Evolutionary conservation across 2,888 invertebrate species (phyloP), one percentile per base, ranked within the genome.

Genomic region (Calliopum simillimum): DNA sequence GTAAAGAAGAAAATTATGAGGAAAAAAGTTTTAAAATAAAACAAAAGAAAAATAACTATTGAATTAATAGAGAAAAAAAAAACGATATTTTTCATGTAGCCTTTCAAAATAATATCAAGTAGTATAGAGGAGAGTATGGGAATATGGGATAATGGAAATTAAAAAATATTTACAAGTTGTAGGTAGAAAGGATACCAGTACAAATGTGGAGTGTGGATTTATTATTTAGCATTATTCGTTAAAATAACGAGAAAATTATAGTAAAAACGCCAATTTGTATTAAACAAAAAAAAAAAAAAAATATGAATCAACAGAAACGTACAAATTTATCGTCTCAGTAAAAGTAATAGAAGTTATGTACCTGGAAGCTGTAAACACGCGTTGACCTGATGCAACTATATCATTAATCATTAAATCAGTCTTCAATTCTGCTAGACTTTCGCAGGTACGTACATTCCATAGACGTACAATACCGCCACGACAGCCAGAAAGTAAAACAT

Each of bases 311-410:
- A n/a, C n/a, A n/a, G n/a, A n/a, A n/a, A n/a, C n/a, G n/a, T n/a
- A 33, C 33, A 33, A 33, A 8, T 33, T 33, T 33, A 33, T 33
- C 33, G 33, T 8, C 33, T 33, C 8, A 4, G 8, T 1, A 33
- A 62, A 58, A 11, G n/a, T 5, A 21, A 55, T 14, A 19, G 14
- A 21, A 55, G n/a, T 8, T 11, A 90, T 92, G 89, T 83, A 94
- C 94, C 92, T 94, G 84, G 94, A 93, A 46, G 94, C 95, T 44
- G 95, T 94, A 86, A 94, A 95, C 71, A 95, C 88, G 76, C 89
- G 88, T 65, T 89, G 88, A 19, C 88, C 88, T 83, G 91, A 91
- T 66, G 90, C 89, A 21, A 90, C 88, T 74, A 93, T 89, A 74
- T 91, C 89, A 82, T 92, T 93, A 76, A 93, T 91, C 61, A 91